A percentile compares a stretch with the other conserved stretches of the same genome.
Conservation (phyloP, 2,888 invertebrate species). For the Pocota personata region DNA sequence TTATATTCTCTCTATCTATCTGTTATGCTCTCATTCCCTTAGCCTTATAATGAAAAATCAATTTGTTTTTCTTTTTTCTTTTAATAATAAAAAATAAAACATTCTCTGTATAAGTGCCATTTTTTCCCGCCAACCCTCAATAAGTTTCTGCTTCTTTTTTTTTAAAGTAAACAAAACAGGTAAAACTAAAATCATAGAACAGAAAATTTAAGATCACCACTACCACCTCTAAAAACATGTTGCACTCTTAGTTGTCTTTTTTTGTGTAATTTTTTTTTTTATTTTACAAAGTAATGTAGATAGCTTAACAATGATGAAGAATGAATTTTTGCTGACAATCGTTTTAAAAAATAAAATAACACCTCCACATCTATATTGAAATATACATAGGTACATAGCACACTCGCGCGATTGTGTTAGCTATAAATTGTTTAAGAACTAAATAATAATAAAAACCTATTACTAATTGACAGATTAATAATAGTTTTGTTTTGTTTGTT, state of each 20-base stretch:
- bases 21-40: slow-evolving; percentile 63
- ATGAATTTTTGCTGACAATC: slow-evolving; percentile 70
- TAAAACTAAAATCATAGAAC: neutral
- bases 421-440: slow-evolving; percentile 59
- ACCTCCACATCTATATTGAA: neutral
- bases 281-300: slow-evolving; percentile 67
- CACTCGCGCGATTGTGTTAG: slow-evolving; percentile 50
- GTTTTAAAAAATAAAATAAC: slow-evolving; percentile 38
- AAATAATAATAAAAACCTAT: slow-evolving; percentile 47
- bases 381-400: slow-evolving; percentile 23
- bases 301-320: slow-evolving; percentile 69
- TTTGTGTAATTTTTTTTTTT: slow-evolving; percentile 13
- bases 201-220: neutral
- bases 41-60: slow-evolving; percentile 47
- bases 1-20: slow-evolving; percentile 45
- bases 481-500: slow-evolving; percentile 65
- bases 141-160: slow-evolving; percentile 9
- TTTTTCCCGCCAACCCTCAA: slow-evolving; percentile 48
- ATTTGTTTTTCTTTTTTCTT: slow-evolving; percentile 37
- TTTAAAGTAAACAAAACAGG: slow-evolving; percentile 5
- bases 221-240: slow-evolving; percentile 6
- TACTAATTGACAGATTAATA: slow-evolving; percentile 57
- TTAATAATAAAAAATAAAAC: slow-evolving; percentile 37
- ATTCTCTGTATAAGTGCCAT: slow-evolving; percentile 73
- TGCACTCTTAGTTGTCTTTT: slow-evolving; percentile 31